Evolutionary conservation across 1,140 invertebrate genomes (phyloP).

Genomic region (Batillaria attramentaria): DNA sequence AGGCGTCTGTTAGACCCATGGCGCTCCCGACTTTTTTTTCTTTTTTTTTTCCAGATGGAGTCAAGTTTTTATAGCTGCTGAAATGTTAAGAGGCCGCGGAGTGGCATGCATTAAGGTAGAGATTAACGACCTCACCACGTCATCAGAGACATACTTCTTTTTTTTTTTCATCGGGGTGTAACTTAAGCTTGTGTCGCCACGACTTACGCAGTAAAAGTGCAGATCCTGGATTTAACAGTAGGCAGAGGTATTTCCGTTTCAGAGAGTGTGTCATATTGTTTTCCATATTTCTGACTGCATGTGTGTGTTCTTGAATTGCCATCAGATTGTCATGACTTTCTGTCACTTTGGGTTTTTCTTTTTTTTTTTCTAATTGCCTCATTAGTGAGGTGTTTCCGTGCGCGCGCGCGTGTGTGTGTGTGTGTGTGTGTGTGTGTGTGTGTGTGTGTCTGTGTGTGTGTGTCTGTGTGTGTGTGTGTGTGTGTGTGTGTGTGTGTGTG

Average conservation of each 20-base stretch:
- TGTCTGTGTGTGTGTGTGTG: background rate
- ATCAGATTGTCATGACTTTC: background rate
- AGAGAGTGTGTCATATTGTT: background rate
- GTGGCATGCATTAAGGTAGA: too few species aligned
- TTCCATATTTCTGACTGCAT: background rate
- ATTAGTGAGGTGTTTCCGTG: background rate
- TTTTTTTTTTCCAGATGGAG: too few species aligned
- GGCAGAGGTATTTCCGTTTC: background rate
- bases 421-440: background rate
- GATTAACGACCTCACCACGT: too few species aligned
- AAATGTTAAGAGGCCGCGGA: too few species aligned
- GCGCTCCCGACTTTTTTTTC: too few species aligned
- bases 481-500: background rate
- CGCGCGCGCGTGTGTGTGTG: background rate
- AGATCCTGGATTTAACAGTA: too few species aligned
- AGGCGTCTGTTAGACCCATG: too few species aligned
- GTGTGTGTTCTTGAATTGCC: background rate
- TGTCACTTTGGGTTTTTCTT: background rate
- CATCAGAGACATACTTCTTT: too few species aligned
- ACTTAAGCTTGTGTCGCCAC: too few species aligned
- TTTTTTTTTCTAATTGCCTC: background rate
- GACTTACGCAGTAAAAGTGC: too few species aligned
- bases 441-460: conserved; percentile 8
- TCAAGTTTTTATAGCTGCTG: too few species aligned
- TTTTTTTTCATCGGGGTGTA: too few species aligned